Evolutionary conservation across 2,888 invertebrate genomes (phyloP).

Genomic region (Blastobasis lacticolella): DNA sequence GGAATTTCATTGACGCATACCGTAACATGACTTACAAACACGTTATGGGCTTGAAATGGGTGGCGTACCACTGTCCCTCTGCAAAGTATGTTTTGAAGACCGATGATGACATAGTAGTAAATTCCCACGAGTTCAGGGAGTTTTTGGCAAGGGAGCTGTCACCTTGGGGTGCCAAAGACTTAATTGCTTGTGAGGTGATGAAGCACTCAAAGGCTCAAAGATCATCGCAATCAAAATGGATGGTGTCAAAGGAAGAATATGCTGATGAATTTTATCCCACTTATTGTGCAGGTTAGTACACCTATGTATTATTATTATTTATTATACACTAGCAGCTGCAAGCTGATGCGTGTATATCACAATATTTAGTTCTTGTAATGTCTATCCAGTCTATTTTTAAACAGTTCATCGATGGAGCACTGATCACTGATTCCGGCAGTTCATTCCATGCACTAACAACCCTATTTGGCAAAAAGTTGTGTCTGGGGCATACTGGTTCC

Average conservation of each 20-base stretch:
- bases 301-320: not conserved
- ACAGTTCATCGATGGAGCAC: no score
- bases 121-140: constrained; percentile 75
- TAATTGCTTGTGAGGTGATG: constrained; percentile 78
- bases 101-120: constrained; percentile 86
- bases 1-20: constrained; percentile 84
- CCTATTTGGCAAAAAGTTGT: no score
- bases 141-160: constrained; percentile 74
- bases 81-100: constrained; percentile 81
- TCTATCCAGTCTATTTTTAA: no score
- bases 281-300: constrained; percentile 79
- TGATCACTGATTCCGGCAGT: no score
- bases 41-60: constrained; percentile 87
- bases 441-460: no score
- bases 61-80: constrained; percentile 78
- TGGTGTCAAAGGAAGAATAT: constrained; percentile 80
- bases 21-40: constrained; percentile 90
- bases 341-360: no score
- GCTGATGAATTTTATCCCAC: constrained; percentile 77
- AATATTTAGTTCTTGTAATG: no score
- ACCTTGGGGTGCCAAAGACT: constrained; percentile 73
- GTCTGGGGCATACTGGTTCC: no score
- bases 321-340: no score
- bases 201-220: constrained; percentile 70
- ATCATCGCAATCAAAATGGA: constrained; percentile 83